Conservation (phyloP, 1,140 invertebrate species). For the Uloborus diversus region DNA sequence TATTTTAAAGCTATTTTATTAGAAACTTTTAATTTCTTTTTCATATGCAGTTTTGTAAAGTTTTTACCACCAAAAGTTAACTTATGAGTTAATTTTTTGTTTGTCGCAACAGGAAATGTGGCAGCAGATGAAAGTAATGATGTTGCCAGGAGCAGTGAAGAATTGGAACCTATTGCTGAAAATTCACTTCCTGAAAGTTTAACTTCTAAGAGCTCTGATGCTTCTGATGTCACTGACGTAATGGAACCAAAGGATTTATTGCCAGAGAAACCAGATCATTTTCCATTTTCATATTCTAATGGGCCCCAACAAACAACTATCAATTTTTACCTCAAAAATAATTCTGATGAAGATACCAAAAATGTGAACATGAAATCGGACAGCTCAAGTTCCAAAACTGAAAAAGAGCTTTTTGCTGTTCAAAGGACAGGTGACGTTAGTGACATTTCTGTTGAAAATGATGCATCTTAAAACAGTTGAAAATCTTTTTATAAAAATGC, state of each 20-base stretch:
- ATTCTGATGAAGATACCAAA: slow-evolving; percentile 7
- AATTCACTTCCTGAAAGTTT: neutral
- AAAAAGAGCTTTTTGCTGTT: slow-evolving; percentile 31
- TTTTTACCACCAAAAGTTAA: too few relatives aligned
- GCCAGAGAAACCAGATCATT: too few relatives aligned
- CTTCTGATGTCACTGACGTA: neutral
- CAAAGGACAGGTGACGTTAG: neutral
- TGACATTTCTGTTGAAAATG: neutral
- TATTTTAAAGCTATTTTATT: too few relatives aligned
- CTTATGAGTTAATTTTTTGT: too few relatives aligned
- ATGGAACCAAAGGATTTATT: too few relatives aligned
- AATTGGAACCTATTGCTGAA: neutral
- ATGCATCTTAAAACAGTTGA: neutral
- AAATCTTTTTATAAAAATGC: neutral
- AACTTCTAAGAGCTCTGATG: neutral
- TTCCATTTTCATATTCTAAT: neutral
- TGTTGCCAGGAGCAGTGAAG: neutral
- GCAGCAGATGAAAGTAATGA: neutral
- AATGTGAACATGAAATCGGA: slow-evolving; percentile 18
- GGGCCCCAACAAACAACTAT: neutral
- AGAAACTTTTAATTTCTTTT: too few relatives aligned
- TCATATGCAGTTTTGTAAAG: too few relatives aligned
- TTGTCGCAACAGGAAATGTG: too few relatives aligned
- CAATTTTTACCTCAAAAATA: slow-evolving; percentile 26
- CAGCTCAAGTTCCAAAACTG: slow-evolving; percentile 9